phyloP scores from a whole-genome alignment of 2,113 vertebrate species.

The Megalops atlanticus region DNA sequence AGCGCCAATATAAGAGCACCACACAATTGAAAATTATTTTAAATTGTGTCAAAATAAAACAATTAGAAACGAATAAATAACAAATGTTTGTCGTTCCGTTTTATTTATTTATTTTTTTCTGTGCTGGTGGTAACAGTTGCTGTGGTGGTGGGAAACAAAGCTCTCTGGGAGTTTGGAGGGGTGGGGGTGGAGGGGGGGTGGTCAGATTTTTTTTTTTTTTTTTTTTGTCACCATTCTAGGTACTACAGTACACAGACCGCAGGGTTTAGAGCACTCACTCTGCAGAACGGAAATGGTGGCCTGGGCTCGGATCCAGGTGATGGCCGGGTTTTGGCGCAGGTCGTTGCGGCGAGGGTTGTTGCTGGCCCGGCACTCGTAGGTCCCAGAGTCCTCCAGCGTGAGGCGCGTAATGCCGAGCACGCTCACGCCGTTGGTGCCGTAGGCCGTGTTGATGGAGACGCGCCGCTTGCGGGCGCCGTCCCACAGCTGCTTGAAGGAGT shows the following conservation, averaged over 20 bases:
- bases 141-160: neutral
- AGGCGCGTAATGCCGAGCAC: constrained; percentile 86
- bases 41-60: constrained; percentile 24
- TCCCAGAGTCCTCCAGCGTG: constrained; percentile 88
- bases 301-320: constrained; percentile 97
- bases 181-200: constrained; percentile 2
- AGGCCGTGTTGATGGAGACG: constrained; percentile 90
- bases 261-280: constrained; percentile 83
- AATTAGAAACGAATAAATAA: constrained; percentile 36
- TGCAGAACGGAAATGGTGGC: constrained; percentile 93
- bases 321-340: constrained; percentile 91
- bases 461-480: constrained; percentile 88
- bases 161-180: neutral
- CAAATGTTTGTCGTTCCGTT: constrained; percentile 17
- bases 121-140: neutral
- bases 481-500: constrained; percentile 96
- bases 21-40: constrained; percentile 42
- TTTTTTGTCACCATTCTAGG: constrained; percentile 71
- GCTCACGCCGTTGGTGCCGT: constrained; percentile 87
- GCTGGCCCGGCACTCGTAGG: constrained; percentile 97
- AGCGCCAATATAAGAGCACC: constrained; percentile 59
- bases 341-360: constrained; percentile 94
- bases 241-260: constrained; percentile 76
- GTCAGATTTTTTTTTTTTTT: constrained; percentile 17
- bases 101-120: constrained; percentile 36